phyloP scores from a whole-genome alignment of 2,113 vertebrate genomes.

The Cyanoderma ruficeps region DNA sequence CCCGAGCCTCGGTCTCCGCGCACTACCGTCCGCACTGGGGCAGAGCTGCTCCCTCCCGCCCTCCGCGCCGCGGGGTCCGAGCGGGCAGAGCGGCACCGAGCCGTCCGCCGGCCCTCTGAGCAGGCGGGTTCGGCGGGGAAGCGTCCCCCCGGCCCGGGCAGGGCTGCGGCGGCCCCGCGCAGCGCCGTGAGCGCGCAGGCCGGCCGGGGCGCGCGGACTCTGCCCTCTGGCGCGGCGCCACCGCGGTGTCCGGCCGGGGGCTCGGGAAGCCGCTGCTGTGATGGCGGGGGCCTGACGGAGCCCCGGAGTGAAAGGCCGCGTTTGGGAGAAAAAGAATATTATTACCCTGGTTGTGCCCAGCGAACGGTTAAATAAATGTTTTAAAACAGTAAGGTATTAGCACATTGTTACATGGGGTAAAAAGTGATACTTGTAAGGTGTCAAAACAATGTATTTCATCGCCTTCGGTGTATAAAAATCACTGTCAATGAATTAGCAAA shows the following conservation, averaged over 20 bases:
- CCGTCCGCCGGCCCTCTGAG: too few relatives aligned
- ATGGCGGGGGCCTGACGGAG: accelerated
- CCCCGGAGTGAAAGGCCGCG: accelerated
- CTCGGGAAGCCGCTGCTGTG: not conserved
- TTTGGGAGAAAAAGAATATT: not conserved
- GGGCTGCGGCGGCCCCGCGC: not conserved
- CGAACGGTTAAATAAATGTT: not conserved
- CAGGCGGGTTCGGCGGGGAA: too few relatives aligned
- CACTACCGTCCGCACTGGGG: too few relatives aligned
- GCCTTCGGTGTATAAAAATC: accelerated
- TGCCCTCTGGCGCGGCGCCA: not conserved
- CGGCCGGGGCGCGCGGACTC: not conserved
- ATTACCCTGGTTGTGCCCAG: accelerated
- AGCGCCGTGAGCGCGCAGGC: not conserved
- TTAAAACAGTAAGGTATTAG: accelerated
- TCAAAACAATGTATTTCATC: accelerated
- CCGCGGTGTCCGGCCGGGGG: accelerated
- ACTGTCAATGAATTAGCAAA: accelerated
- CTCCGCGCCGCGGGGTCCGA: too few relatives aligned
- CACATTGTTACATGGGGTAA: accelerated
- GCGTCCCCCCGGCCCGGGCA: too few relatives aligned
- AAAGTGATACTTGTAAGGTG: too few relatives aligned
- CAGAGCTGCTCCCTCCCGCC: too few relatives aligned
- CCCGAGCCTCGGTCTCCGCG: too few relatives aligned
- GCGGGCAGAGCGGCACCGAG: too few relatives aligned